Percentiles rank a stretch among this genome's conserved stretches.
Conservation (phyloP, 2,888 invertebrate species). For the Halictus quadricinctus region DNA sequence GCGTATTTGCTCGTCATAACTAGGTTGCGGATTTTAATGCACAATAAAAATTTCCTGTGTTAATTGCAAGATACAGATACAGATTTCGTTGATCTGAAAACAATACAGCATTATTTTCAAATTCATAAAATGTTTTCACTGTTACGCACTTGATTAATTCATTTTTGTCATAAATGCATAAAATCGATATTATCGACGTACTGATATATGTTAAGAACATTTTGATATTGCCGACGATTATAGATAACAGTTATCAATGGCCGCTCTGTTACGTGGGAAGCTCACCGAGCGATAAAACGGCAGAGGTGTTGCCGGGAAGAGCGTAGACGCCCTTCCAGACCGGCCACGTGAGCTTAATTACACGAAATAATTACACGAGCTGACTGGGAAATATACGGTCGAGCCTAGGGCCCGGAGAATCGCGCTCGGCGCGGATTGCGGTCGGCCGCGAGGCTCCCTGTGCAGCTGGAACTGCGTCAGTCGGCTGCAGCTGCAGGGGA, state of each 20-base stretch:
- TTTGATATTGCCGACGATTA: neutral
- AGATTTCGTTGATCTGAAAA: too few species aligned
- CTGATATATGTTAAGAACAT: neutral
- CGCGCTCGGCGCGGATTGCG: constrained; percentile 72
- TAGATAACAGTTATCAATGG: neutral
- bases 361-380: constrained; percentile 75
- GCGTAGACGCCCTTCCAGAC: constrained; percentile 9
- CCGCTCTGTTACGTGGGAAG: neutral
- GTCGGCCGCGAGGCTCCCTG: constrained; percentile 68
- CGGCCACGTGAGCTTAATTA: constrained; percentile 72
- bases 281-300: constrained; percentile 4
- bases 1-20: too few species aligned
- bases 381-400: constrained; percentile 64
- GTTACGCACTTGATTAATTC: too few species aligned
- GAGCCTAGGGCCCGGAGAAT: constrained; percentile 51
- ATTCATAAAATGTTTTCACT: too few species aligned
- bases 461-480: constrained; percentile 65
- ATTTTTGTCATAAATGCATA: too few species aligned
- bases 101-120: too few species aligned
- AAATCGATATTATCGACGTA: too few species aligned
- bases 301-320: neutral
- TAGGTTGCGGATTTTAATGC: too few species aligned
- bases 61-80: too few species aligned
- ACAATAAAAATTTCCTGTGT: too few species aligned
- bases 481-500: constrained; percentile 60